These are phyloP conservation scores for Orientallactaga bullata DNA, from an alignment of 2,113 vertebrate genomes.

Conservation along the genomic window DNA sequence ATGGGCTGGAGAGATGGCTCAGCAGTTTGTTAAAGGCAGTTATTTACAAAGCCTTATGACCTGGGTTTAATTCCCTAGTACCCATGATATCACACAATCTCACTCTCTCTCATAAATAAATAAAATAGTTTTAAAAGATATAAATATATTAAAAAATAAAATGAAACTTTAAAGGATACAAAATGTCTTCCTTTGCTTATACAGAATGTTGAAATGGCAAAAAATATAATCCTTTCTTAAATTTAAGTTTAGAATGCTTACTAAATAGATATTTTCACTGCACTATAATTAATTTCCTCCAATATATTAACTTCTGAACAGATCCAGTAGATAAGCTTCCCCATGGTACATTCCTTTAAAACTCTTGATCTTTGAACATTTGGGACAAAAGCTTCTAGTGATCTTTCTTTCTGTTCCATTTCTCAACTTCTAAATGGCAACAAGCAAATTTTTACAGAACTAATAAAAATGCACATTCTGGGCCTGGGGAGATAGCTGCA, in stretches of 20 bases:
- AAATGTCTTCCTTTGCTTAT: background rate
- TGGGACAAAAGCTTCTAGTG: background rate
- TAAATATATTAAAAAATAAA: too few species aligned
- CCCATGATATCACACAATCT: too few species aligned
- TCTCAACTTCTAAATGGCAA: slow-evolving; percentile 17
- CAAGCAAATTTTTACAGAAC: background rate
- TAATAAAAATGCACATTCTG: background rate
- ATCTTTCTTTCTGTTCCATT: slow-evolving; percentile 15
- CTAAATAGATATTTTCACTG: slow-evolving; percentile 21
- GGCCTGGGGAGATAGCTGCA: too few species aligned
- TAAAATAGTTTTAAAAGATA: too few species aligned
- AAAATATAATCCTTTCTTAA: slow-evolving; percentile 45
- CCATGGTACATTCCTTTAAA: slow-evolving; percentile 23
- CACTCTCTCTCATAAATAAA: too few species aligned
- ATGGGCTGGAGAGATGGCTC: too few species aligned
- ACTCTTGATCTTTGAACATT: background rate
- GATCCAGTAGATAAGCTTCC: background rate
- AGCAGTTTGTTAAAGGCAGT: too few species aligned
- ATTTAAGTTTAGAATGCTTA: slow-evolving; percentile 40
- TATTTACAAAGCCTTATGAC: too few species aligned
- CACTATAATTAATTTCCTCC: slow-evolving; percentile 36
- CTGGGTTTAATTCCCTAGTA: too few species aligned
- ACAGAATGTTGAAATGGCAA: slow-evolving; percentile 23
- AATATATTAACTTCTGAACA: slow-evolving; percentile 27
- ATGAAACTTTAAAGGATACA: too few species aligned